Base-by-base conservation (phyloP, 2,797 vertebrate genomes). In the Ceyx erithaca region DNA sequence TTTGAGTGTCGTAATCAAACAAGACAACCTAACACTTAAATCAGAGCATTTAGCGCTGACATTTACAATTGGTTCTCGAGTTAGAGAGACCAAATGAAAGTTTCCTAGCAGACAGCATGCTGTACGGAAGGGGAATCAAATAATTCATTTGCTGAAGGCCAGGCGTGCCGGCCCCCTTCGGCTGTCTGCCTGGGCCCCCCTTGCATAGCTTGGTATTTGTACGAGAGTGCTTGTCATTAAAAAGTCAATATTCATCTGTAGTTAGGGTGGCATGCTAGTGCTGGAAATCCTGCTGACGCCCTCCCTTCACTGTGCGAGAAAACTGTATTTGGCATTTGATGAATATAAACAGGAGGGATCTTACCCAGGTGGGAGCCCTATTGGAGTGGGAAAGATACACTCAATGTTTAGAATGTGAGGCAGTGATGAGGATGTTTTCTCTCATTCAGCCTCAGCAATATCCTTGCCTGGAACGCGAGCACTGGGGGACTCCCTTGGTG, bases 1-100 rank as follows among this genome's bases (percentile, higher is more conserved):
- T 97, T 97, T 97, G 59, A 68, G 91, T 28, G 84, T 95, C 2
- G 5, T 96, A 96, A 96, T 96, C 96, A 96, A 97, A 97, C 96
- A 93, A 93, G 96, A 92, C 96, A 95, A 91, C 95, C 94, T 58
- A 86, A 95, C 91, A 48, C 95, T 95, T 95, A 94, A 88, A 96
- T 92, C 95, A 68, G 84, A 94, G 92, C 48, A 3, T 94, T 97
- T 92, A 96, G 86, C 2, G 2, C 92, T 97, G 96, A 97, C 94
- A 96, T 97, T 97, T 96, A 97, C 96, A 95, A 95, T 96, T 91
- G 95, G 58, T 86, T 89, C 94, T 93, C 52, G 31, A 89, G 88
- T 48, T 94, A 78, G 77, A 90, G 86, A 92, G 87, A 69, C 94
- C 62, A 48, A 95, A 96, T 93, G 95, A 96, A 95, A 95, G 95